phyloP scores from a whole-genome alignment of 2,888 invertebrate genomes.

The Nomada hirtipes region DNA sequence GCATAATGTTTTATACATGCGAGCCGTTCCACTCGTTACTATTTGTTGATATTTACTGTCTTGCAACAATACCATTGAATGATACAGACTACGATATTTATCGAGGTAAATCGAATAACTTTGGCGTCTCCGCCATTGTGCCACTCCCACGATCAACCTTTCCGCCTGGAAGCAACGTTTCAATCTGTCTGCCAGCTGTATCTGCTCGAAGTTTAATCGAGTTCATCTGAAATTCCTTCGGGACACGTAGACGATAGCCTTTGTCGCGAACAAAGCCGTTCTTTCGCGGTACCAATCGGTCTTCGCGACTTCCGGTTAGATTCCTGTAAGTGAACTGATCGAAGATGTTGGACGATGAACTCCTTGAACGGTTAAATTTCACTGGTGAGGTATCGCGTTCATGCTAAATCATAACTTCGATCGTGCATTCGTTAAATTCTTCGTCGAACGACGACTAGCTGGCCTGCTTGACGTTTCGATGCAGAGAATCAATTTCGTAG shows the following conservation, averaged over 20 bases:
- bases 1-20: too few relatives aligned
- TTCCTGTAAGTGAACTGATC: slow-evolving; percentile 4
- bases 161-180: slow-evolving; percentile 29
- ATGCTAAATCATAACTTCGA: slow-evolving; percentile 63
- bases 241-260: slow-evolving; percentile 30
- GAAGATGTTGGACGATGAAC: background rate
- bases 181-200: slow-evolving; percentile 31
- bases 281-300: slow-evolving; percentile 25
- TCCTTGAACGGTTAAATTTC: background rate
- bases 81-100: slow-evolving; percentile 47
- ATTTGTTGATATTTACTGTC: background rate
- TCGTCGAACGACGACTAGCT: slow-evolving; percentile 71
- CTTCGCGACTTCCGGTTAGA: background rate
- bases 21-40: background rate
- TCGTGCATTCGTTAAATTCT: slow-evolving; percentile 80
- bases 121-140: slow-evolving; percentile 41
- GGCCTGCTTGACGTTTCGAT: slow-evolving; percentile 36
- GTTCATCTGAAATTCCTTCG: slow-evolving; percentile 55
- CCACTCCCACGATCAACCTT: slow-evolving; percentile 13
- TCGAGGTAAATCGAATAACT: slow-evolving; percentile 59
- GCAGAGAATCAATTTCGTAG: slow-evolving; percentile 21
- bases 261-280: slow-evolving; percentile 42
- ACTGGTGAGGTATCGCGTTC: slow-evolving; percentile 27
- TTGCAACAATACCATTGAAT: slow-evolving; percentile 5
- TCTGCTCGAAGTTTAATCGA: slow-evolving; percentile 56